Evolutionary conservation across 2,113 vertebrate species (phyloP), one percentile per base, ranked within the genome.

Genomic region (Bubo blakistoni): DNA sequence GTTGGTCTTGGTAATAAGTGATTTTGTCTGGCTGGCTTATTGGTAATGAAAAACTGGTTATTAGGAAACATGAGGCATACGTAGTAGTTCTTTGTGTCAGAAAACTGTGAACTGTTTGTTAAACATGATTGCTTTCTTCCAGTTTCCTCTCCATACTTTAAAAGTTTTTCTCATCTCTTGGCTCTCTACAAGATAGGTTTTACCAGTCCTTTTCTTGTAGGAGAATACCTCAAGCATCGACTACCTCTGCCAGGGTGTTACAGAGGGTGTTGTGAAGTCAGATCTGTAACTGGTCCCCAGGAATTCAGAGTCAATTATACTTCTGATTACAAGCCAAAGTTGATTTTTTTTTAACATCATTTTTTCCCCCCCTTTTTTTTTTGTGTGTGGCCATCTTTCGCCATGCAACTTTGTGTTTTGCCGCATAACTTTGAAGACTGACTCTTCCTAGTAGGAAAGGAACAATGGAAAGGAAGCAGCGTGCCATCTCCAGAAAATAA

Each of bases 341-440:
- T 59, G 16, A 38, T 38, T 79, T 62, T 44, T 9, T 71, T 76
- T 87, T 71, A 74, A 22, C 11, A 22, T 36, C 2, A 7, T 7
- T 7, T 2, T 3, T 7, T 2, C 3, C 0, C 1, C 34, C 5
- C 5, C 11, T 9, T 16, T 29, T 21, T 15, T 8, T 49, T n/a
- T 54, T 24, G 32, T 46, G 4, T n/a, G 10, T 86, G 46, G 13
- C 22, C 1, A 0, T 40, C 19, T 54, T 72, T 46, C 8, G 17
- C 44, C 44, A 46, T 7, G 2, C 16, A 46, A 8, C 44, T 46
- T 46, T 46, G 17, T 46, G 44, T 46, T 46, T 46, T 46, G 44
- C 44, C 44, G 8, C 17, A 46, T 17, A 46, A 46, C 44, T 46
- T 17, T 44, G 13, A 32, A 65, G 63, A 34, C 14, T 36, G 7